phyloP scores from a whole-genome alignment of 1,140 invertebrate genomes.

The Hyles euphorbiae region DNA sequence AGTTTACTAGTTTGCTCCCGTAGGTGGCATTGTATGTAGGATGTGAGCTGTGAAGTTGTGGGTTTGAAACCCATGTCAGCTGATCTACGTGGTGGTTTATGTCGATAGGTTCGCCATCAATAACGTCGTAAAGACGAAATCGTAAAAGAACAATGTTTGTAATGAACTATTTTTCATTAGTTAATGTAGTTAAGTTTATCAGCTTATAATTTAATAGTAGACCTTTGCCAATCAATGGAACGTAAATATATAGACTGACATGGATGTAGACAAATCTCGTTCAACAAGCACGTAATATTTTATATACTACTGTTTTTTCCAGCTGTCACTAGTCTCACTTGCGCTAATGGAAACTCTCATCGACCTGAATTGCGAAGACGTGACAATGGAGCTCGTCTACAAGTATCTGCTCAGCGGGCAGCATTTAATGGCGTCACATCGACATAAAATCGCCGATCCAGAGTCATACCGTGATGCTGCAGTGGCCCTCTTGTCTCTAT shows the following conservation, averaged over 20 bases:
- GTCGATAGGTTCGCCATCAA: too few relatives aligned
- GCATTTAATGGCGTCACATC: constrained; percentile 88
- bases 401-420: constrained; percentile 91
- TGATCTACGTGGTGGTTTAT: too few relatives aligned
- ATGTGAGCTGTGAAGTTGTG: too few relatives aligned
- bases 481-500: constrained; percentile 88
- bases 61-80: too few relatives aligned
- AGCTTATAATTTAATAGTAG: too few relatives aligned
- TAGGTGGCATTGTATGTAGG: too few relatives aligned
- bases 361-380: constrained; percentile 96
- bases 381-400: constrained; percentile 95
- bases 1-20: neutral
- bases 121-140: too few relatives aligned
- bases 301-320: constrained; percentile 28
- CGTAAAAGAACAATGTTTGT: too few relatives aligned
- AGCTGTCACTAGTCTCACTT: constrained; percentile 93
- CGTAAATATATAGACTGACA: too few relatives aligned
- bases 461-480: constrained; percentile 89
- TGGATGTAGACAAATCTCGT: neutral
- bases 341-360: constrained; percentile 93
- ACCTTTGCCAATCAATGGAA: too few relatives aligned
- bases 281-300: neutral
- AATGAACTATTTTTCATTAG: too few relatives aligned
- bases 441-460: constrained; percentile 83
- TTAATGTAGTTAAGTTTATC: too few relatives aligned